Base-by-base conservation (phyloP, 2,888 invertebrate genomes). In the Hirtodrosophila alboralis region DNA sequence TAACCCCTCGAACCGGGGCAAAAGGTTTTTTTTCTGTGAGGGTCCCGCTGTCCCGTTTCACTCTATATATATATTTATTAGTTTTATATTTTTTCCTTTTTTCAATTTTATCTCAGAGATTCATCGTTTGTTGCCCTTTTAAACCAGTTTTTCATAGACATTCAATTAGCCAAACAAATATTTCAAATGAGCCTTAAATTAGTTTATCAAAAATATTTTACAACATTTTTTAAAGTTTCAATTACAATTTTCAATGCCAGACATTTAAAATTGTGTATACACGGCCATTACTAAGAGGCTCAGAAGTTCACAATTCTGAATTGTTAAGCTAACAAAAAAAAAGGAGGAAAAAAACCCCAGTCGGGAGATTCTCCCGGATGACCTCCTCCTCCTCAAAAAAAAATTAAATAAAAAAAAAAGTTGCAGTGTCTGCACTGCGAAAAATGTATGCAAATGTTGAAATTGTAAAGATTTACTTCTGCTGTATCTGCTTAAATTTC, bases 31-130 rank as follows among this genome's bases (percentile, higher is more conserved):
- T n/a, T n/a, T 38, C 53, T 48, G 34, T 48, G 10, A 54, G 68
- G 68, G 54, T 70, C 49, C 37, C 47, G 30, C 23, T 33, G 26
- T 28, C 44, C n/a, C n/a, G n/a, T 18, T 54, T 43, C 31, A 34
- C 43, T 64, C 64, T 18, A 57, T 43, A 54, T 64, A 63, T 74
- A 81, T 81, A 54, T 64, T 68, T 74, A 81, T 81, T 80, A 84
- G 81, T 67, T 77, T 74, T 54, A 36, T 51, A 74, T 71, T 71
- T 36, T 34, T 44, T 38, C 31, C 3, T 40, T 57, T 59, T 62
- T 61, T 60, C 40, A 53, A 49, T 65, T 53, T 61, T 81, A 76
- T 81, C 72, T 59, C 34, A 16, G 47, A 38, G 58, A 44, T 65
- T 53, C 48, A 81, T 81, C 78, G 62, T 57, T 21, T 62, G 40